A percentile compares a stretch with the other conserved stretches of the same genome.
Conservation (phyloP, 2,113 vertebrate genomes). For the Bufo bufo region DNA sequence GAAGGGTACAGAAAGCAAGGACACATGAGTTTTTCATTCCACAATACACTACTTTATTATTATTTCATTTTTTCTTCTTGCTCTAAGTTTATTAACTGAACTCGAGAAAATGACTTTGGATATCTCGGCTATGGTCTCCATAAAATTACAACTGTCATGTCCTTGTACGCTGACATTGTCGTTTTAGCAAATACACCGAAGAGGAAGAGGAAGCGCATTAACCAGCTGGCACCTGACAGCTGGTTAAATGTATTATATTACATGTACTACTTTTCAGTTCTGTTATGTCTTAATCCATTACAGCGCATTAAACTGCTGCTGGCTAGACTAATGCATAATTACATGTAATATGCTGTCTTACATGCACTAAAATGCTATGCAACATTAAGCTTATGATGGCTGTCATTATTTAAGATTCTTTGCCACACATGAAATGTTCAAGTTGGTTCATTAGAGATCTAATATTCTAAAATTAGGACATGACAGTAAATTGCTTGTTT, state of each 20-base stretch:
- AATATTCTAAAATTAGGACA: not conserved
- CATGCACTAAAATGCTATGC: conserved; percentile 13
- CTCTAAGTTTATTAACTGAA: not conserved
- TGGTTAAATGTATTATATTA: conserved; percentile 27
- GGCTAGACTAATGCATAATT: not conserved
- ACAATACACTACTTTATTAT: not conserved
- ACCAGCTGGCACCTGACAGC: conserved; percentile 34
- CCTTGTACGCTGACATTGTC: conserved; percentile 33
- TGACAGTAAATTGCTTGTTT: not conserved
- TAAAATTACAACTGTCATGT: not conserved
- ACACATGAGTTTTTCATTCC: not conserved
- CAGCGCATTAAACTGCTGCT: conserved; percentile 9
- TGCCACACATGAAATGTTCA: not conserved
- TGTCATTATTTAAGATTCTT: conserved; percentile 1
- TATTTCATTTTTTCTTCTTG: not conserved
- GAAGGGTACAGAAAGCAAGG: not conserved
- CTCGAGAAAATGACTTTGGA: not conserved
- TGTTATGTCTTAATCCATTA: not conserved
- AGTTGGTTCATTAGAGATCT: not conserved
- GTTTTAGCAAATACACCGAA: not conserved
- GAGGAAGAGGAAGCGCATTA: not conserved
- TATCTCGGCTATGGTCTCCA: not conserved
- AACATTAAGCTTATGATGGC: conserved; percentile 1
- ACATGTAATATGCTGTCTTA: not conserved
- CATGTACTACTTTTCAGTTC: conserved; percentile 19